A percentile compares a stretch with the other conserved stretches of the same genome.
phyloP scores from a whole-genome alignment of 2,113 vertebrate genomes.

The Stictonetta naevosa region DNA sequence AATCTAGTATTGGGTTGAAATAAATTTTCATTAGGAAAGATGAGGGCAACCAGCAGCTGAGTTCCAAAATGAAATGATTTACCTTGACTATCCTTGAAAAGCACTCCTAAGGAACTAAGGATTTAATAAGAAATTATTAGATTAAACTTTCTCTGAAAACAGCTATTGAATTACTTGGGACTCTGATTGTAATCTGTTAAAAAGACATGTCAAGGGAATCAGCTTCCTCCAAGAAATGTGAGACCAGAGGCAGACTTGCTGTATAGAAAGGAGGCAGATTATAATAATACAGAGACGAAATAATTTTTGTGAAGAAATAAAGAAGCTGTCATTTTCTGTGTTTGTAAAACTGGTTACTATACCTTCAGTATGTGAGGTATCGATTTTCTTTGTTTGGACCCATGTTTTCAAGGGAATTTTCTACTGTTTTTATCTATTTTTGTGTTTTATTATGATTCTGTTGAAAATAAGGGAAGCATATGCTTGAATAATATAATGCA shows the following conservation, averaged over 20 bases:
- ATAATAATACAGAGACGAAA: background rate
- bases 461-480: background rate
- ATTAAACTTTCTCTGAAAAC: constrained; percentile 61
- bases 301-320: background rate
- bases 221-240: constrained; percentile 9
- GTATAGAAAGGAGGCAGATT: background rate
- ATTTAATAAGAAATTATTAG: constrained; percentile 54
- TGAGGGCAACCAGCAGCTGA: background rate
- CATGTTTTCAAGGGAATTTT: background rate
- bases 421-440: background rate
- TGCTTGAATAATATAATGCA: background rate
- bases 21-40: constrained; percentile 31
- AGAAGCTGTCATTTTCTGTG: background rate
- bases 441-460: background rate
- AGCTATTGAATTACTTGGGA: constrained; percentile 11
- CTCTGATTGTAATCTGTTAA: constrained; percentile 57
- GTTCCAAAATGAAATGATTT: background rate
- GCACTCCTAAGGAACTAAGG: background rate
- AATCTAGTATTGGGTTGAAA: background rate
- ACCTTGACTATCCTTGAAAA: constrained; percentile 47
- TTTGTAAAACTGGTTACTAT: background rate
- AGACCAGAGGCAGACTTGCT: background rate
- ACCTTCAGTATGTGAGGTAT: background rate
- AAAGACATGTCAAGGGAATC: constrained; percentile 43
- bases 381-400: background rate